Evolutionary conservation across 2,888 invertebrate genomes (phyloP), one percentile per base, ranked within the genome.

Genomic region (Drosophila kambysellisi): DNA sequence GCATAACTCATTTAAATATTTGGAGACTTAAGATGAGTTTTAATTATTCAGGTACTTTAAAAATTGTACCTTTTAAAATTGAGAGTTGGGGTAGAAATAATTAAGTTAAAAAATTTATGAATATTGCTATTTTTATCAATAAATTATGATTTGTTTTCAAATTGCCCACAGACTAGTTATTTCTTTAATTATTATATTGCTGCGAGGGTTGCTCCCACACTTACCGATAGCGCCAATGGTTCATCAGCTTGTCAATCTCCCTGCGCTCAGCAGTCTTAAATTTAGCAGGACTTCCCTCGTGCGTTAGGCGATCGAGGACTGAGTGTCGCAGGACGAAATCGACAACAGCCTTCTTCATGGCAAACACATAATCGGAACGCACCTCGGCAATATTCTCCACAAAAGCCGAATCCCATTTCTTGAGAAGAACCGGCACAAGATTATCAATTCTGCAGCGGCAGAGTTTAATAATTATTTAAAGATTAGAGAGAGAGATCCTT

Each of bases 271-370:
- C 30, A 0, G 92, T 92, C 3, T 75, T 56, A 29, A 71, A 71
- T 12, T 54, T 70, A 0, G 56, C 56, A 0, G 76, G 70, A 3
- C 46, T 25, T 9, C 90, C 89, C 43, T 90, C 89, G 33, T 80
- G 71, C 3, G 87, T 88, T 43, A 88, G 37, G 5, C 71, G 80
- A 64, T 87, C 79, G 4, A 90, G 39, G 17, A 76, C 78, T 0
- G 97, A 96, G 93, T 98, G 97, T 88, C 96, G 96, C 6, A 99
- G 94, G 0, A 98, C 97, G 92, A 98, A 99, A 93, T 98, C 98
- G 0, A 99, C 97, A 60, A 97, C 96, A 0, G 98, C 96, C 91
- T 98, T 98, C 91, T 98, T 98, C 91, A 98, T 97, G 74, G 97
- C 96, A 92, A 97, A 95, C 91, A 97, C 95, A 91, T 97, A 99